These are phyloP conservation scores for Hesperophylax magnus DNA, from an alignment of 1,140 invertebrate species.

Conservation along the genomic window DNA sequence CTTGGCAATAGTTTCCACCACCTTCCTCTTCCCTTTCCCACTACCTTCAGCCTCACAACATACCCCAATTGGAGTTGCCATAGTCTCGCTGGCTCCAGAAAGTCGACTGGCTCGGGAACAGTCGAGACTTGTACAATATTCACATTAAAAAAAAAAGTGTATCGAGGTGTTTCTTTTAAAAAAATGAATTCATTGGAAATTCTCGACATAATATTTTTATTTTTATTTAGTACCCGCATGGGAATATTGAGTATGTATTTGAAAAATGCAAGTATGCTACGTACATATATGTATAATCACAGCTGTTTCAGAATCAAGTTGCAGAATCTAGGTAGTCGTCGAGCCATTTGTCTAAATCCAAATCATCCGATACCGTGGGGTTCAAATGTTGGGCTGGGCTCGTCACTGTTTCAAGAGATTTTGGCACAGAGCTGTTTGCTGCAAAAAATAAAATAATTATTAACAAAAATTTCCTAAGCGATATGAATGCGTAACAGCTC, in stretches of 20 bases:
- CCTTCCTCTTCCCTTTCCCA: too few species aligned
- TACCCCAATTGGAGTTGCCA: too few species aligned
- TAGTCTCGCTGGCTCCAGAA: too few species aligned
- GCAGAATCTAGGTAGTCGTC: constrained; percentile 65
- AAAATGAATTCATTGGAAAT: neutral
- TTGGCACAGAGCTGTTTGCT: neutral
- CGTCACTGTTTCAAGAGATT: neutral
- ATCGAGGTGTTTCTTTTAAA: too few species aligned
- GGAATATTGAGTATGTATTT: neutral
- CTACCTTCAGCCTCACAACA: too few species aligned
- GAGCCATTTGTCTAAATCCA: constrained; percentile 68
- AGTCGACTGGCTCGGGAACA: too few species aligned
- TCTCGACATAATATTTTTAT: neutral
- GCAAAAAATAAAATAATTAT: neutral
- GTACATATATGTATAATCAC: too few species aligned
- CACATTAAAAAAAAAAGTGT: too few species aligned
- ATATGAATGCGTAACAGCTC: too few species aligned
- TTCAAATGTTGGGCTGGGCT: neutral
- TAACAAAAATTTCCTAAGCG: neutral
- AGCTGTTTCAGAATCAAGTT: neutral
- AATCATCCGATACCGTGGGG: neutral
- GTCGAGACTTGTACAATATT: too few species aligned
- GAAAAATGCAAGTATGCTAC: too few species aligned
- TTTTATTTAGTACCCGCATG: neutral
- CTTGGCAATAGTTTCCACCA: too few species aligned